These are phyloP conservation scores for Synanceia verrucosa DNA, from an alignment of 2,797 vertebrate genomes.

Conservation along the genomic window DNA sequence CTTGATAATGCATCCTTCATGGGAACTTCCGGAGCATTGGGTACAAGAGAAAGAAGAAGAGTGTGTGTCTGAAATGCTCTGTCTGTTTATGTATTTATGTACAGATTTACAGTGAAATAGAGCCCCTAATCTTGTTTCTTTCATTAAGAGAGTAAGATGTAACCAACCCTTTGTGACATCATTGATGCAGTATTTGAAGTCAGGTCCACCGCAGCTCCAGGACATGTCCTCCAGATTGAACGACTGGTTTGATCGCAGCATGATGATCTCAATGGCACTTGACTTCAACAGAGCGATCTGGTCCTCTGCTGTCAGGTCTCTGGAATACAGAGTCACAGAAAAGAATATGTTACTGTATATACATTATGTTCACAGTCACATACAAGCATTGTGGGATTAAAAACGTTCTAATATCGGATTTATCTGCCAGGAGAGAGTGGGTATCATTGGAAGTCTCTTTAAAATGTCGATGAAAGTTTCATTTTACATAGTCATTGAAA, in stretches of 20 bases:
- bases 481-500: neutral
- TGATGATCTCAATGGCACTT: slow-evolving; percentile 97
- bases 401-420: neutral
- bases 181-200: slow-evolving; percentile 92
- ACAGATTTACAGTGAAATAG: neutral
- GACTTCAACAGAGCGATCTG: slow-evolving; percentile 97
- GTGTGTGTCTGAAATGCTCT: neutral
- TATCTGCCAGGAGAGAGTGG: neutral
- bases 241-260: slow-evolving; percentile 96
- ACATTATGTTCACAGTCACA: neutral
- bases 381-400: neutral
- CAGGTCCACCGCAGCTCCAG: slow-evolving; percentile 91
- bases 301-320: slow-evolving; percentile 93
- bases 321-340: slow-evolving; percentile 61
- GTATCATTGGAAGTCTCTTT: too few species aligned
- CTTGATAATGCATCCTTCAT: neutral
- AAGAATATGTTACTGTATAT: neutral
- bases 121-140: neutral
- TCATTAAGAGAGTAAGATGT: neutral
- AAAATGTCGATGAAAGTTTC: too few species aligned
- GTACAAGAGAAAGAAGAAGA: neutral
- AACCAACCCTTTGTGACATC: slow-evolving; percentile 91
- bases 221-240: slow-evolving; percentile 96
- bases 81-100: neutral
- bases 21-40: neutral